These are phyloP conservation scores for Anthoscopus minutus DNA, from an alignment of 2,113 vertebrate species.

Conservation along the genomic window DNA sequence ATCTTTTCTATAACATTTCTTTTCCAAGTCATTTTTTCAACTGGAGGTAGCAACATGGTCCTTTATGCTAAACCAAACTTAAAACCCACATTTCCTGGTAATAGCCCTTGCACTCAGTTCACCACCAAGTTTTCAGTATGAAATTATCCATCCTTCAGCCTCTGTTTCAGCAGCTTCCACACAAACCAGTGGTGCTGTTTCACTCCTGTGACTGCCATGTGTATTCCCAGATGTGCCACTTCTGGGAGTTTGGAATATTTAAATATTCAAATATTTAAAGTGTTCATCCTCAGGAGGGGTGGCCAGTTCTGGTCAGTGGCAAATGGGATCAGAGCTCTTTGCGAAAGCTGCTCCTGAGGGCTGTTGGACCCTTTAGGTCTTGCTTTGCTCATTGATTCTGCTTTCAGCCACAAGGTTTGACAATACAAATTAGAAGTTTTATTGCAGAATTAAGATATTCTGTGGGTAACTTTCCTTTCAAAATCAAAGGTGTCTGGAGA, in stretches of 20 bases:
- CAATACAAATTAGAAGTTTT: not conserved
- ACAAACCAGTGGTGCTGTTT: not conserved
- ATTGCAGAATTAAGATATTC: not conserved
- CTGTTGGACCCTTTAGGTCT: not conserved
- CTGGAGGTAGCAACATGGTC: not conserved
- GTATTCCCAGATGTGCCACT: not conserved
- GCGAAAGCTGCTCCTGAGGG: not conserved
- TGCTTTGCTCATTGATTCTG: not conserved
- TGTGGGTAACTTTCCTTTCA: not conserved
- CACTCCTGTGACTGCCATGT: fast-evolving
- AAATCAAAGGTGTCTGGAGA: not conserved
- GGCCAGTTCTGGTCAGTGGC: not conserved
- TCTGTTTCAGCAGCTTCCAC: not conserved
- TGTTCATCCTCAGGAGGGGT: not conserved
- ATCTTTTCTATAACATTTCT: not conserved
- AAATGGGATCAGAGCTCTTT: not conserved
- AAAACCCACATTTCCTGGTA: not conserved
- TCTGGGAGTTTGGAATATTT: not conserved
- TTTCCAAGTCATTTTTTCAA: not conserved
- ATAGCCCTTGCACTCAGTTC: not conserved
- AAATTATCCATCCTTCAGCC: not conserved
- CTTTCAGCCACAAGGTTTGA: not conserved
- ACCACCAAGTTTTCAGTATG: not conserved
- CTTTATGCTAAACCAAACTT: not conserved
- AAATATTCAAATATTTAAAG: not conserved